Conservation (phyloP, 2,797 vertebrate genomes). For the Lerista edwardsae region DNA sequence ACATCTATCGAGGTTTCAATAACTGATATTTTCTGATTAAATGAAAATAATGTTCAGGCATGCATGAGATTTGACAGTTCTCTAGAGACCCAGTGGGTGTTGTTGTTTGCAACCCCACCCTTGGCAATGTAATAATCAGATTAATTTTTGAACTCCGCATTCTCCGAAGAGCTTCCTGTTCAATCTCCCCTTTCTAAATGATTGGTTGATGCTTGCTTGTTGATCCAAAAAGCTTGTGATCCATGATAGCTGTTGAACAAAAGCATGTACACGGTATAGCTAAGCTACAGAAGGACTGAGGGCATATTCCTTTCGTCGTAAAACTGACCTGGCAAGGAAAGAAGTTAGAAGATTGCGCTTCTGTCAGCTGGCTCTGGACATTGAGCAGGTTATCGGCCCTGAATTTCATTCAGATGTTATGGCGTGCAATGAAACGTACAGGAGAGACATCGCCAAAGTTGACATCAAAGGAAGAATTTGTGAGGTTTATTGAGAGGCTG, state of each 20-base stretch:
- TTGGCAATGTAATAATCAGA: background rate
- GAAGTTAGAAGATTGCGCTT: background rate
- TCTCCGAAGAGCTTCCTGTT: background rate
- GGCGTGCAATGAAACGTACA: background rate
- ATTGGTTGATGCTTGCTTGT: background rate
- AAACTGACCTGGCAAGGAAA: background rate
- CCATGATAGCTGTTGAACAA: background rate
- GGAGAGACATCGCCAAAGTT: background rate
- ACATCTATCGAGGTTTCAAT: background rate
- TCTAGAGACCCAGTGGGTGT: background rate
- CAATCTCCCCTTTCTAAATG: background rate
- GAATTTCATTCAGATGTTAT: slow-evolving; percentile 24
- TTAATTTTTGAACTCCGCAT: background rate
- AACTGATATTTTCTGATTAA: background rate
- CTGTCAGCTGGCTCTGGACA: background rate
- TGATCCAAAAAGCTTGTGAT: too few species aligned
- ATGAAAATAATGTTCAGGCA: background rate
- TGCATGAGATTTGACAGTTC: background rate
- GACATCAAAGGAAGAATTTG: slow-evolving; percentile 13
- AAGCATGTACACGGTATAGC: background rate
- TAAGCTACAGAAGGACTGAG: background rate
- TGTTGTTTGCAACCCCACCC: too few species aligned
- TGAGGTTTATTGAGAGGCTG: background rate
- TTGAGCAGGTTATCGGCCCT: slow-evolving; percentile 6
- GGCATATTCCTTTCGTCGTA: slow-evolving; percentile 2